phyloP scores from a whole-genome alignment of 2,113 vertebrate species.

The Nibea coibor region DNA sequence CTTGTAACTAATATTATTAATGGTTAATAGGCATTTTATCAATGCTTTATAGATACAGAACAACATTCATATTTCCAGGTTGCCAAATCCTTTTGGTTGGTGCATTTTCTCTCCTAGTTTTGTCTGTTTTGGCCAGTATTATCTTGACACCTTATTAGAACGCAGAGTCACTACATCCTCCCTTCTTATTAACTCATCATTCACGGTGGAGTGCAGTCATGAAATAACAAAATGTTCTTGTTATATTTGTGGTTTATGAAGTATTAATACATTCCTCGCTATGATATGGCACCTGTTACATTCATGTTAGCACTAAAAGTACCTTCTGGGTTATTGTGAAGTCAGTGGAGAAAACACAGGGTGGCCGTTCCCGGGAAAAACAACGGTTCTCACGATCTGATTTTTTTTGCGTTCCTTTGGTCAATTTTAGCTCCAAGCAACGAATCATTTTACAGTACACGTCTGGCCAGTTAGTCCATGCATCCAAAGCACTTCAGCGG shows the following conservation, averaged over 20 bases:
- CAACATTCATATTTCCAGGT: not conserved
- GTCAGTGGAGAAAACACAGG: not conserved
- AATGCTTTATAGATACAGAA: not conserved
- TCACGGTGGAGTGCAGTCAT: no score
- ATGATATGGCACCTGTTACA: not conserved
- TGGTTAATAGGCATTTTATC: no score
- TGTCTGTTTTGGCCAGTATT: not conserved
- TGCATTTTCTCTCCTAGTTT: not conserved
- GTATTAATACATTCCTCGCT: not conserved
- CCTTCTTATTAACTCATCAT: no score
- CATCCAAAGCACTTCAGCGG: constrained; percentile 12
- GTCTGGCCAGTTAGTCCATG: constrained; percentile 29
- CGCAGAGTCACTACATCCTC: no score
- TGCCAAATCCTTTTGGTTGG: not conserved
- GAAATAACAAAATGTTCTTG: no score
- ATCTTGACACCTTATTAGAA: not conserved
- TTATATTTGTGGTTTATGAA: not conserved
- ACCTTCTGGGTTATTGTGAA: not conserved
- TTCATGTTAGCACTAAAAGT: not conserved
- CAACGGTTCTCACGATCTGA: not conserved
- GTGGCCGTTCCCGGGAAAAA: not conserved
- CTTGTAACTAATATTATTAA: not conserved
- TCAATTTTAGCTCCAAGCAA: constrained; percentile 2
- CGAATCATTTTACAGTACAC: not conserved
- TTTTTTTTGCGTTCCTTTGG: constrained; percentile 38